Conservation (phyloP, 2,888 invertebrate species). For the Acheta domesticus region DNA sequence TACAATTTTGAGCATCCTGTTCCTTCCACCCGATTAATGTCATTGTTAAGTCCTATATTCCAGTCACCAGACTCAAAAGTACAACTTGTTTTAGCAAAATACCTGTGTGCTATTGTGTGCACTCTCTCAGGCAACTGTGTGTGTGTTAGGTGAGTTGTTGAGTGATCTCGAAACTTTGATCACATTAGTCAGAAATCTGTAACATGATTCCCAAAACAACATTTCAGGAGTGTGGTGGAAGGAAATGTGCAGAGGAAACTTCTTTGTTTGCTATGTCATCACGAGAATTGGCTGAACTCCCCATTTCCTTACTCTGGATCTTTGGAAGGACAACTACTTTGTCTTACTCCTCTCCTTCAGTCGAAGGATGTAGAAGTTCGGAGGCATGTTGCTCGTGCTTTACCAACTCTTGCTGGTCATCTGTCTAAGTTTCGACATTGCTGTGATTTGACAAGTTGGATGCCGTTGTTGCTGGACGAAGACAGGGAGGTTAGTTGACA, state of each 20-base stretch:
- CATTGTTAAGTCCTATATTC: slow-evolving; percentile 7
- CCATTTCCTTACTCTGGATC: not conserved
- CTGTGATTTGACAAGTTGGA: not conserved
- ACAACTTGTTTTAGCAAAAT: not conserved
- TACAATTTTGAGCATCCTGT: not conserved
- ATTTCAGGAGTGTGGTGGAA: not conserved
- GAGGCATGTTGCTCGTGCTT: not conserved
- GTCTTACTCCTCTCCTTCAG: not conserved
- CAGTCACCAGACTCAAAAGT: not conserved
- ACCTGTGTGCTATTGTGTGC: not conserved
- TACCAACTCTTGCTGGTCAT: not conserved
- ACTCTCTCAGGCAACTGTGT: not conserved
- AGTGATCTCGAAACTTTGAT: not conserved
- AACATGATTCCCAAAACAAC: too few species aligned
- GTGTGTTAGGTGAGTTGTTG: not conserved
- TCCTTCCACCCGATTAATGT: not conserved
- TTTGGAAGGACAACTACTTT: not conserved
- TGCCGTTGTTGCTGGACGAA: not conserved
- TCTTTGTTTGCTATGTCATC: not conserved
- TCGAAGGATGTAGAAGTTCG: not conserved
- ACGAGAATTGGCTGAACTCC: not conserved
- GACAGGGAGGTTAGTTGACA: not conserved
- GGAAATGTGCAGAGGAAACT: not conserved
- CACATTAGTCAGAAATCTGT: too few species aligned
- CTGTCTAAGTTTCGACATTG: not conserved